Percentiles rank a stretch among this genome's conserved stretches.
These are phyloP conservation scores for Formica aserva DNA, from an alignment of 2,888 invertebrate species.

Conservation along the genomic window DNA sequence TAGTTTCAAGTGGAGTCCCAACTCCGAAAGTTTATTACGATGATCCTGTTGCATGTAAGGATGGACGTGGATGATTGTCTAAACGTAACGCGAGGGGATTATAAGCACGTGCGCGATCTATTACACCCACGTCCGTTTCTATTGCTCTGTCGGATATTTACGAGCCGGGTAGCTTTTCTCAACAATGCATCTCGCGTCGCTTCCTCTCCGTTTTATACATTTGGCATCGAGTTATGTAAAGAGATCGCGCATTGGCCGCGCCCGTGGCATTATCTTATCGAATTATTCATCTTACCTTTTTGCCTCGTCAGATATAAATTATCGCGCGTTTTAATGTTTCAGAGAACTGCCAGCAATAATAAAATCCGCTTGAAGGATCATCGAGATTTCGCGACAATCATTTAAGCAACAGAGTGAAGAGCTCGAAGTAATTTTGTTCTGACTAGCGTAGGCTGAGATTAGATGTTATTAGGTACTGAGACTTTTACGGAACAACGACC, in stretches of 20 bases:
- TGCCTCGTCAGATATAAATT: constrained; percentile 57
- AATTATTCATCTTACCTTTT: constrained; percentile 61
- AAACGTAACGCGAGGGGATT: constrained; percentile 37
- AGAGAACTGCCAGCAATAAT: constrained; percentile 24
- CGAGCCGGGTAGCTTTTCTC: constrained; percentile 41
- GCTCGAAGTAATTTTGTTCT: neutral
- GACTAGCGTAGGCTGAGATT: neutral
- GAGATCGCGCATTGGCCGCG: constrained; percentile 46
- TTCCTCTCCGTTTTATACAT: neutral
- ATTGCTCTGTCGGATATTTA: constrained; percentile 64
- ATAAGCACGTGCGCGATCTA: constrained; percentile 21
- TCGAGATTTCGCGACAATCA: neutral
- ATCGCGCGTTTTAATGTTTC: constrained; percentile 46
- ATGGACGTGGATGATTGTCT: constrained; percentile 22
- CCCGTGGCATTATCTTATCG: constrained; percentile 64
- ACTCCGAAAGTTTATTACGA: constrained; percentile 17
- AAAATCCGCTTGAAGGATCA: constrained; percentile 38
- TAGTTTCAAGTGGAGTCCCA: neutral
- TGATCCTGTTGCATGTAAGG: neutral
- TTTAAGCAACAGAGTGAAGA: constrained; percentile 10
- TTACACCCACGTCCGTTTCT: constrained; percentile 56
- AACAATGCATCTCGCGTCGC: neutral
- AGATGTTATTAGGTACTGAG: too few species aligned
- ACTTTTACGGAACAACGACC: too few species aligned
- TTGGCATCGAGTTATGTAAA: constrained; percentile 51